Base-by-base conservation (phyloP, 2,797 vertebrate genomes). In the Discoglossus pictus region DNA sequence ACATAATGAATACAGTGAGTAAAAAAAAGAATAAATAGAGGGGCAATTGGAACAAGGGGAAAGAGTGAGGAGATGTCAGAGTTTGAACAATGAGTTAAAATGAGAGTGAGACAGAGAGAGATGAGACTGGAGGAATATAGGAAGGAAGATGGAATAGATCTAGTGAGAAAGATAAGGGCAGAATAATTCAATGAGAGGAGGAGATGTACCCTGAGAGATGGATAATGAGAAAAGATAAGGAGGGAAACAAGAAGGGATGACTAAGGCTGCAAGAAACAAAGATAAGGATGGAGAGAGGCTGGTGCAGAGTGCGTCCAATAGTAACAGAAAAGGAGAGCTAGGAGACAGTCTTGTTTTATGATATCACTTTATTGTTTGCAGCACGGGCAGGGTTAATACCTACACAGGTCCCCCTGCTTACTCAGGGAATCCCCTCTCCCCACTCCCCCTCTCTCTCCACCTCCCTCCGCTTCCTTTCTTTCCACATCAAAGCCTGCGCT, bases 401-500 rank as follows among this genome's bases (percentile, higher is more conserved):
- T 31, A 50, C 17, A 13, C 51, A 42, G 43, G 11, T 54, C 59
- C 63, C 61, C 16, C 39, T 31, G 42, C 21, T 13, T 2, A 35
- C n/a, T 27, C 31, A 15, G 12, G 10, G 27, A 7, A 6, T 2
- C 24, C 23, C 2, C 15, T 47, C 62, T 55, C 48, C 48, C 39
- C 2, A 2, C 23, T 18, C 34, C 15, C 51, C 48, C 53, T 12
- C 36, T 56, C 63, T 66, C 60, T 40, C 47, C 40, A 15, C 16
- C 40, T 20, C 38, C 31, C 39, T 7, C 17, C 11, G 53, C 23
- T 50, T 47, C 24, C 61, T 63, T 38, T 43, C 66, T 61, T 63
- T 17, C 56, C 68, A 48, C 50, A 68, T 53, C 68, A 47, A 60
- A 68, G 62, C 24, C 50, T 70, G 60, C 15, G 23, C 67, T 63